Evolutionary conservation across 2,113 vertebrate species (phyloP), one percentile per base, ranked within the genome.

Genomic region (Pterocles orientalis): DNA sequence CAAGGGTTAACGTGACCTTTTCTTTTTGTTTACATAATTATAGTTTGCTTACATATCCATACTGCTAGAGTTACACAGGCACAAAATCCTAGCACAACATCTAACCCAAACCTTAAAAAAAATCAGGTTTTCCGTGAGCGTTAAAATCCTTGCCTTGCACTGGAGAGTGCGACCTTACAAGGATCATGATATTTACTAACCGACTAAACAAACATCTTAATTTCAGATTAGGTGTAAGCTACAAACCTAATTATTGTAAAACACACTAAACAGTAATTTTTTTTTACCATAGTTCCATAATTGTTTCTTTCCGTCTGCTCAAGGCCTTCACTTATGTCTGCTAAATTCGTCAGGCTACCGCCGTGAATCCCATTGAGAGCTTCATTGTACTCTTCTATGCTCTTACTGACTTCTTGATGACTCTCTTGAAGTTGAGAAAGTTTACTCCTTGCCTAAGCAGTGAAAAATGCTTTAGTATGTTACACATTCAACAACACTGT

Each of bases 361-460:
- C 98, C 98, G 2, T 98, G 98, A n/a, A 98, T 97, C 29, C 99
- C 99, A 10, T 99, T 99, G 45, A 99, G 96, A 11, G 97, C 98
- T 94, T 98, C 98, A n/a, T 98, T 99, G 61, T 98, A 99, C 79
- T 99, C 99, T 64, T 99, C 99, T 8, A 99, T 98, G 96, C 97
- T 98, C 94, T 98, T 98, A 62, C 91, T 98, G 90, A 99, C 98
- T 73, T 99, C 99, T 82, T 99, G 98, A 39, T 98, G 99, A 90
- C 97, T 99, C 89, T 99, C 99, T 6, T 99, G 99, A 87, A 99
- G 98, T 86, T 99, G 99, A 12, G 98, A 99, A 43, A 99, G 98
- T 82, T 99, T 99, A 96, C 98, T 99, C 81, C 99, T 98, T 23
- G 99, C 99, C 99, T 99, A 95, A 69, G 10, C 41, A 79, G 70